phyloP scores from a whole-genome alignment of 2,797 vertebrate genomes.

The Sebastiscus tertius region DNA sequence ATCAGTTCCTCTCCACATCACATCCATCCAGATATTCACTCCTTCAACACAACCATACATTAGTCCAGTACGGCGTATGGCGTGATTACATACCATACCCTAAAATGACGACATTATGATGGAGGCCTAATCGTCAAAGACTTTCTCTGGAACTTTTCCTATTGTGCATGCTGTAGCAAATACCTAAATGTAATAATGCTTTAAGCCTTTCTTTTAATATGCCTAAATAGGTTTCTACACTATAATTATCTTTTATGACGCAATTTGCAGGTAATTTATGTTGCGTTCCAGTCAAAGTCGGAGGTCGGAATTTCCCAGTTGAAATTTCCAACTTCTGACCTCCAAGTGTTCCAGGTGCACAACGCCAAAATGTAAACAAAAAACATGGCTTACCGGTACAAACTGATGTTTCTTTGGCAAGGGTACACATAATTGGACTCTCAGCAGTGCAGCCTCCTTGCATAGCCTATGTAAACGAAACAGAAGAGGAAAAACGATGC shows the following conservation, averaged over 20 bases:
- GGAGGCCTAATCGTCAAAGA: background rate
- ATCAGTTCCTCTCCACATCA: background rate
- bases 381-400: background rate
- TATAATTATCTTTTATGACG: background rate
- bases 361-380: background rate
- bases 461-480: background rate
- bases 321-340: background rate
- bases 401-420: background rate
- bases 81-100: background rate
- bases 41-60: background rate
- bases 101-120: background rate
- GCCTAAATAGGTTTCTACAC: background rate
- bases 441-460: background rate
- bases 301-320: background rate
- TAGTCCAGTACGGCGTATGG: background rate
- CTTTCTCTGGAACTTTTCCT: background rate
- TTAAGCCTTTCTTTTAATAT: background rate
- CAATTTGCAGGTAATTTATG: background rate
- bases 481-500: background rate
- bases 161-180: background rate
- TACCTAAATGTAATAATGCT: background rate
- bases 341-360: background rate
- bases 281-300: background rate
- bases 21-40: background rate
- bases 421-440: too few species aligned